Percentiles rank a stretch among this genome's conserved stretches.
These are phyloP conservation scores for Rhopalosiphum maidis DNA, from an alignment of 1,140 invertebrate genomes.

Conservation along the genomic window DNA sequence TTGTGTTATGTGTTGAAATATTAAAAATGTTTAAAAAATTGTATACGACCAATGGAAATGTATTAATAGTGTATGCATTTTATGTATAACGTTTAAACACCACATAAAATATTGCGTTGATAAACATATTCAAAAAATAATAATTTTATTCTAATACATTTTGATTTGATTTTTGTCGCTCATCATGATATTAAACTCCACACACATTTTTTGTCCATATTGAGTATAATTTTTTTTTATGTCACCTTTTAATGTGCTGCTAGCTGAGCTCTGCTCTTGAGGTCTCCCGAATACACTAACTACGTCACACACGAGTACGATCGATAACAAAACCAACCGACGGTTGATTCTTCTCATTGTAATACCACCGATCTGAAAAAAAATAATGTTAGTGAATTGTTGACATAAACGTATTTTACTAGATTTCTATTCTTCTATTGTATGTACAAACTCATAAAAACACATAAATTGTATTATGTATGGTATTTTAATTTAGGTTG, in stretches of 20 bases:
- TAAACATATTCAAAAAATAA: neutral
- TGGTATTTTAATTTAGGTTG: neutral
- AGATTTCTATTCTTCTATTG: neutral
- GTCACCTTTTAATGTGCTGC: conserved; percentile 33
- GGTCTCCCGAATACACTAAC: conserved; percentile 45
- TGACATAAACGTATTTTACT: neutral
- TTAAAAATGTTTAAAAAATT: neutral
- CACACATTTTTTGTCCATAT: neutral
- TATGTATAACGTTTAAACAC: neutral
- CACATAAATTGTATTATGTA: neutral
- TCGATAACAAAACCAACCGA: conserved; percentile 55
- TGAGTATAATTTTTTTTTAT: neutral
- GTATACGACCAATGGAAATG: neutral
- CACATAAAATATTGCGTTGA: neutral
- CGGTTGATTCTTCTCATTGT: conserved; percentile 57
- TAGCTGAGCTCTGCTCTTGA: neutral
- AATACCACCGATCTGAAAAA: conserved; percentile 53
- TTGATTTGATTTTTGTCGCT: neutral
- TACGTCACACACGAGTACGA: conserved; percentile 50
- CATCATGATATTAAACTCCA: neutral
- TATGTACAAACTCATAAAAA: neutral
- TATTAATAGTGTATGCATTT: neutral
- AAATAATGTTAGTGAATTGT: neutral
- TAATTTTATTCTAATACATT: neutral
- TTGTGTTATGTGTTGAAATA: neutral